Conservation (phyloP, 2,888 invertebrate species). For the Phasia obesa region DNA sequence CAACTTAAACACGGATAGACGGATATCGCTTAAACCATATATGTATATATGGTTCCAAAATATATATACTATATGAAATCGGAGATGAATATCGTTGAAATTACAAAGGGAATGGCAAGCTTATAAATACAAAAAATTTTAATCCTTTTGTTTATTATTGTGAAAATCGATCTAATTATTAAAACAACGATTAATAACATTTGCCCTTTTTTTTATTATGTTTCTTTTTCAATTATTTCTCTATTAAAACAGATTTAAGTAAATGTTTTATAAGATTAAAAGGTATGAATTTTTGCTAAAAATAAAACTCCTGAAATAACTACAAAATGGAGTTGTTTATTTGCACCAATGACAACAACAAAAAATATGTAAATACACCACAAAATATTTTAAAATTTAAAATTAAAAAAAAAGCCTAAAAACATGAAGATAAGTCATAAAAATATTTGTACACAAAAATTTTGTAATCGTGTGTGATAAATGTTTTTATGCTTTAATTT, state of each 20-base stretch:
- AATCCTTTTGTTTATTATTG: no score
- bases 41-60: no score
- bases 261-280: constrained; percentile 78
- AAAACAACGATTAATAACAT: not conserved
- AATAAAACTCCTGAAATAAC: not conserved
- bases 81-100: no score
- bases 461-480: constrained; percentile 67
- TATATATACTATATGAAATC: no score
- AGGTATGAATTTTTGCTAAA: constrained; percentile 73
- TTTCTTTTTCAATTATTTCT: not conserved
- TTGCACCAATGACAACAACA: constrained; percentile 40
- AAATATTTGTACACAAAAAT: not conserved
- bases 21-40: no score
- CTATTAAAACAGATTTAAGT: constrained; percentile 73
- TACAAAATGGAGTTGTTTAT: constrained; percentile 34
- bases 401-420: not conserved
- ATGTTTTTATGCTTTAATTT: constrained; percentile 24
- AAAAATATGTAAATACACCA: constrained; percentile 56
- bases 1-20: no score
- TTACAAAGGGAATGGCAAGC: no score
- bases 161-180: not conserved
- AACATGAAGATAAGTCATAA: not conserved
- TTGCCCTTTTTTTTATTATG: constrained; percentile 23
- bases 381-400: not conserved
- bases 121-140: no score